These are phyloP conservation scores for Papilio machaon DNA, from an alignment of 1,140 invertebrate genomes.

Conservation along the genomic window DNA sequence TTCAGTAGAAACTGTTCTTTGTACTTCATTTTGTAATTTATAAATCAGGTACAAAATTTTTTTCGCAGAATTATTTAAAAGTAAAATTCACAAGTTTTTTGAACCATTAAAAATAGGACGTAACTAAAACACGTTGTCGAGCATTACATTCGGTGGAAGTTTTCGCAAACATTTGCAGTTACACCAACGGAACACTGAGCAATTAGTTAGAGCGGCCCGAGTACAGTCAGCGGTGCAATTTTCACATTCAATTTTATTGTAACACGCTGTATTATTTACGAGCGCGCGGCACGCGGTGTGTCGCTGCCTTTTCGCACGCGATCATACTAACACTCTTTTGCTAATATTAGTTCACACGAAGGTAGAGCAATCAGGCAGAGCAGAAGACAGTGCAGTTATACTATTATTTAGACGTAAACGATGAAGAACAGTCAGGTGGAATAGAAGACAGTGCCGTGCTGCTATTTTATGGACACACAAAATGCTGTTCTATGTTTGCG, in stretches of 20 bases:
- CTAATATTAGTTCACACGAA: not conserved
- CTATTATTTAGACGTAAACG: too few species aligned
- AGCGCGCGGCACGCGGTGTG: slow-evolving; percentile 18
- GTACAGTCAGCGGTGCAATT: slow-evolving; percentile 21
- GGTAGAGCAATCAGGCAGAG: not conserved
- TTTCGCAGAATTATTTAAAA: not conserved
- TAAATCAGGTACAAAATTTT: not conserved
- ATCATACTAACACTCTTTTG: slow-evolving; percentile 11
- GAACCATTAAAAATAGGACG: not conserved
- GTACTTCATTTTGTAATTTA: too few species aligned
- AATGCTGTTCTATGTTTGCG: too few species aligned
- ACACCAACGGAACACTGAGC: slow-evolving; percentile 11
- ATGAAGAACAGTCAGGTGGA: too few species aligned
- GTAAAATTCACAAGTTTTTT: not conserved
- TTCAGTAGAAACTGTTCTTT: too few species aligned
- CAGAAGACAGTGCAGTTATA: not conserved
- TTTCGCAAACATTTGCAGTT: slow-evolving; percentile 19
- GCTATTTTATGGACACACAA: too few species aligned
- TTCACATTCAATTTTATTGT: slow-evolving; percentile 27
- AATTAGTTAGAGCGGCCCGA: slow-evolving; percentile 27
- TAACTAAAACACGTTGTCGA: slow-evolving; percentile 10
- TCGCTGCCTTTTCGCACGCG: slow-evolving; percentile 5
- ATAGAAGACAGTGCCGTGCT: not conserved
- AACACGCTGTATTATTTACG: slow-evolving; percentile 24
- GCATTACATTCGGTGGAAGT: slow-evolving; percentile 23